Evolutionary conservation across 2,888 invertebrate genomes (phyloP).

Genomic region (Trissolcus japonicus): DNA sequence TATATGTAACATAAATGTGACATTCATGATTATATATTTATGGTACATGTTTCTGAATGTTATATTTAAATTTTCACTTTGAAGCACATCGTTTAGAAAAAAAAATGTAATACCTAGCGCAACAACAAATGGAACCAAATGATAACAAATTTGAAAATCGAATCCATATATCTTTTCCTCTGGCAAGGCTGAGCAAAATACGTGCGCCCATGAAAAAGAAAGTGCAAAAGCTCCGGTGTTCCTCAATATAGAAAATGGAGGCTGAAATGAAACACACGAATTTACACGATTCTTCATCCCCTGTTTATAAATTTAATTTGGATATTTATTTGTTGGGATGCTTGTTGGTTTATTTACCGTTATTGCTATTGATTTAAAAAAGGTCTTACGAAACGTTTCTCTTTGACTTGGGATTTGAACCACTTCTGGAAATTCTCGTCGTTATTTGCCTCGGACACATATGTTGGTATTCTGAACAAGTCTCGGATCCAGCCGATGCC

Average conservation of each 20-base stretch:
- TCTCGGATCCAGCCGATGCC: not conserved
- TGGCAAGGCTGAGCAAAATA: conserved; percentile 4
- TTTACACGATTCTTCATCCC: too few species aligned
- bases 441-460: conserved; percentile 7
- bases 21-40: too few species aligned
- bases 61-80: too few species aligned
- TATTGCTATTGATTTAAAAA: too few species aligned
- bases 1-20: too few species aligned
- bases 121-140: conserved; percentile 4
- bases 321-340: too few species aligned
- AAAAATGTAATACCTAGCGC: not conserved
- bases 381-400: not conserved
- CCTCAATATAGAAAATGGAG: conserved; percentile 5
- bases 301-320: too few species aligned
- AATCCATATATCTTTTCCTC: conserved; percentile 1
- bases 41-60: too few species aligned
- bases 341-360: too few species aligned
- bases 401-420: conserved; percentile 1
- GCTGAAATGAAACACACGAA: not conserved
- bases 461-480: conserved; percentile 4
- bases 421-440: not conserved
- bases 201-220: conserved; percentile 5
- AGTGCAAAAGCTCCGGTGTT: conserved; percentile 4
- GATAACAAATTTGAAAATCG: not conserved
- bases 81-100: too few species aligned